Conservation (phyloP, 2,113 vertebrate genomes). For the Pseudopodoces humilis region DNA sequence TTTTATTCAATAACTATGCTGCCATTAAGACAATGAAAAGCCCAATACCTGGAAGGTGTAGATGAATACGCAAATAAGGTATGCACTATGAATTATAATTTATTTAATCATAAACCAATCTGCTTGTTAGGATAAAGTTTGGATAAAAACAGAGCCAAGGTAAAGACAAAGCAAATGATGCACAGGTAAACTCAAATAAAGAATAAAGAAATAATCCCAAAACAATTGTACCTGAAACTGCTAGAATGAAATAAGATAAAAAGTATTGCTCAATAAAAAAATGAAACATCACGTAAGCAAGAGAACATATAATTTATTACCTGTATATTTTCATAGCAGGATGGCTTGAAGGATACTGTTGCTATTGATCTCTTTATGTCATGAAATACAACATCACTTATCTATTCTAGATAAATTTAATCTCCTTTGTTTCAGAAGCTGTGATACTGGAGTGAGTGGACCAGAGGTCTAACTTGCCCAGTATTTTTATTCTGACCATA, state of each 20-base stretch:
- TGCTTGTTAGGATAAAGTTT: not conserved
- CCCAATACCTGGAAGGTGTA: not conserved
- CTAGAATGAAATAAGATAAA: not conserved
- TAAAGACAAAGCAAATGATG: not conserved
- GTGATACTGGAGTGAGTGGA: not conserved
- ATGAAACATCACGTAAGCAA: not conserved
- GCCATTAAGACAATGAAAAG: constrained; percentile 34
- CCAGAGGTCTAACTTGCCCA: not conserved
- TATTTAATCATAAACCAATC: not conserved
- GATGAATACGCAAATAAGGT: not conserved
- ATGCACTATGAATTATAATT: not conserved
- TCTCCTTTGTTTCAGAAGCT: not conserved
- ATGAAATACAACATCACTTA: not conserved
- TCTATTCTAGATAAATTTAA: not conserved
- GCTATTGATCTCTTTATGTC: not conserved
- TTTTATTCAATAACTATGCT: constrained; percentile 19
- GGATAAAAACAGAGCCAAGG: not conserved
- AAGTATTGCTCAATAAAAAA: not conserved
- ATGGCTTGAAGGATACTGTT: not conserved
- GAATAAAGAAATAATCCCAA: not conserved
- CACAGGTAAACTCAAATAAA: not conserved
- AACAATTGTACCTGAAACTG: not conserved
- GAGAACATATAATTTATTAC: not conserved
- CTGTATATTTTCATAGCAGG: not conserved
- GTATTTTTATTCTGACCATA: not conserved